A percentile compares a stretch with the other conserved stretches of the same genome.
These are phyloP conservation scores for Acrobasis repandana DNA, from an alignment of 2,888 invertebrate species.

Conservation along the genomic window DNA sequence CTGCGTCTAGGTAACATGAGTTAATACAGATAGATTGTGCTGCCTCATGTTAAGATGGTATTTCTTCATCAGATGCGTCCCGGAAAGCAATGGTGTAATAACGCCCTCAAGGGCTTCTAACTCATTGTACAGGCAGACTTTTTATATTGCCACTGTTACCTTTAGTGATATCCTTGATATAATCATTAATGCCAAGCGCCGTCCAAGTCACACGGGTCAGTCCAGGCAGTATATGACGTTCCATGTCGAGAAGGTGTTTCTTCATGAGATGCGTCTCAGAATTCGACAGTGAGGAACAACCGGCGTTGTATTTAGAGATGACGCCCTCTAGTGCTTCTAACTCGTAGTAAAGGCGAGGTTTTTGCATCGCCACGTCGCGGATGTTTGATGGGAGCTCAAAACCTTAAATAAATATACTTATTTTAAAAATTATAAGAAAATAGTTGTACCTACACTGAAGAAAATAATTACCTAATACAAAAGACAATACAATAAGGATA, in stretches of 20 bases:
- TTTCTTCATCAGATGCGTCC: too few species aligned
- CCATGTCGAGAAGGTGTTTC: constrained; percentile 86
- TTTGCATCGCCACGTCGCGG: constrained; percentile 83
- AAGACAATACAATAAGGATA: too few species aligned
- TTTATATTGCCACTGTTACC: too few species aligned
- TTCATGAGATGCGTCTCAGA: constrained; percentile 89
- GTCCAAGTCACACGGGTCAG: constrained; percentile 93
- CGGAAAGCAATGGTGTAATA: too few species aligned
- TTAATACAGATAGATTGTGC: too few species aligned
- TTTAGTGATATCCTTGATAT: constrained; percentile 78
- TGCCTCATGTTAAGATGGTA: too few species aligned
- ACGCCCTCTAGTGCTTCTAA: constrained; percentile 84
- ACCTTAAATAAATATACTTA: constrained; percentile 44
- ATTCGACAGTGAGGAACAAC: constrained; percentile 84
- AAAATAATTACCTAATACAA: too few species aligned
- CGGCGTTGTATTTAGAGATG: constrained; percentile 85
- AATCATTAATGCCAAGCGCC: constrained; percentile 91
- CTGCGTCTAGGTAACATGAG: too few species aligned
- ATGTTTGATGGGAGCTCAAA: constrained; percentile 73
- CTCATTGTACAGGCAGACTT: too few species aligned
- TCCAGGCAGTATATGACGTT: constrained; percentile 90
- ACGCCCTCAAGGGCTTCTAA: too few species aligned
- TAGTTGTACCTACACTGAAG: background rate
- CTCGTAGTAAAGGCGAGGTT: constrained; percentile 85
- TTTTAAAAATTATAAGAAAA: background rate